Evolutionary conservation across 2,113 vertebrate genomes (phyloP).

Genomic region (Equus quagga): DNA sequence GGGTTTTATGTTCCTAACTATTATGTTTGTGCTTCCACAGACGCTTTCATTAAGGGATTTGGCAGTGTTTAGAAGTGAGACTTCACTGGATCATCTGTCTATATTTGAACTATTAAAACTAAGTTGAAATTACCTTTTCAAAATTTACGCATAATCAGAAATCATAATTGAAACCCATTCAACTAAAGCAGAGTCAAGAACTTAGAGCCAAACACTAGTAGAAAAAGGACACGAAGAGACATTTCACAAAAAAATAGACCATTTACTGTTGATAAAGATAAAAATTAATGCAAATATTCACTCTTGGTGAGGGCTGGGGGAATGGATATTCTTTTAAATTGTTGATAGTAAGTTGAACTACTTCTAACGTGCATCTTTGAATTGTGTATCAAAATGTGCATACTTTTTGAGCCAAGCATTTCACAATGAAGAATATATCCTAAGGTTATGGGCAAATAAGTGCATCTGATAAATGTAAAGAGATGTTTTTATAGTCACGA

Average conservation of each 20-base stretch:
- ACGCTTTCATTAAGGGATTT: neutral
- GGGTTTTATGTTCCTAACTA: neutral
- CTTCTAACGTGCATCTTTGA: neutral
- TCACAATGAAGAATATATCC: neutral
- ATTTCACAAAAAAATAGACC: slow-evolving; percentile 13
- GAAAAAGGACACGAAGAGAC: neutral
- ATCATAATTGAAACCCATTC: slow-evolving; percentile 28
- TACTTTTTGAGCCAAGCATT: neutral
- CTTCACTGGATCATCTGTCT: slow-evolving; percentile 4
- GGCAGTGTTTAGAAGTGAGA: slow-evolving; percentile 11
- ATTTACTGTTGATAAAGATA: neutral
- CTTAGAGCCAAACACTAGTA: neutral
- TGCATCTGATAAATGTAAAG: neutral
- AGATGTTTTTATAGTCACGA: neutral
- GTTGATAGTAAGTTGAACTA: neutral
- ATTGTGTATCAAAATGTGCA: neutral
- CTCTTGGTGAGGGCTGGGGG: neutral
- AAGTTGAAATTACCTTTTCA: slow-evolving; percentile 26
- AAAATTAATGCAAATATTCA: neutral
- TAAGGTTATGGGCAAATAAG: neutral
- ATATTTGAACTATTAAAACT: neutral
- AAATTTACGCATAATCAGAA: neutral
- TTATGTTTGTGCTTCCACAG: neutral
- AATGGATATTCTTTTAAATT: neutral
- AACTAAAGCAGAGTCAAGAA: neutral